Percentiles rank a stretch among this genome's conserved stretches.
Conservation (phyloP, 1,140 invertebrate genomes). For the Cyclina sinensis region DNA sequence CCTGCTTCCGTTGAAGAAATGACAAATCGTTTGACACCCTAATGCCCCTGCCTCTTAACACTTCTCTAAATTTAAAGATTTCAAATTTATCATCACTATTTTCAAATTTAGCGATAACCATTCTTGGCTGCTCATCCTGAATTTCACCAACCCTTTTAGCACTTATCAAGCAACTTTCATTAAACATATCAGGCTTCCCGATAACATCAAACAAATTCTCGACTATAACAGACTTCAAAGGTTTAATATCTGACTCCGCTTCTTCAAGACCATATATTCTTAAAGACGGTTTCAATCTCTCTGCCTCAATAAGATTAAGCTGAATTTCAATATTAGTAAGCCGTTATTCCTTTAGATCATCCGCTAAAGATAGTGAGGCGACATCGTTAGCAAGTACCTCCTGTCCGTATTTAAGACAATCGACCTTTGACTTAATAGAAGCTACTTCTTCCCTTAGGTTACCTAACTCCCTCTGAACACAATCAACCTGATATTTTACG, state of each 20-base stretch:
- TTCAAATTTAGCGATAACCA: conserved; percentile 27
- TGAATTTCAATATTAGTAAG: background rate
- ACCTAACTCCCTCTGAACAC: background rate
- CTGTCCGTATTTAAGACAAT: background rate
- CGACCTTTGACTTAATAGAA: background rate
- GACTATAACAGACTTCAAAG: conserved; percentile 4
- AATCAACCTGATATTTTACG: background rate
- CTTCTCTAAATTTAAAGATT: conserved; percentile 10
- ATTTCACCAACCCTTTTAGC: conserved; percentile 35
- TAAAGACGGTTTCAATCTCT: background rate
- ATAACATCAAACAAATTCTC: background rate
- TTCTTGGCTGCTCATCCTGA: conserved; percentile 30
- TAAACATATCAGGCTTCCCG: background rate
- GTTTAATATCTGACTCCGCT: conserved; percentile 23
- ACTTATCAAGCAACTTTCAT: background rate
- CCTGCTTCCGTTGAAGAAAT: background rate
- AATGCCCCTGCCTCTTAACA: background rate
- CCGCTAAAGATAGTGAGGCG: conserved; percentile 12
- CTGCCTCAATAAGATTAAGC: background rate
- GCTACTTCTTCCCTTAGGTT: background rate
- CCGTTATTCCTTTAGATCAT: conserved; percentile 21
- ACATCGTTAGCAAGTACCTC: background rate
- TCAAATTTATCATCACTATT: conserved; percentile 41
- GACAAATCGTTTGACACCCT: no score
- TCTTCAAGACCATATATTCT: conserved; percentile 26